Evolutionary conservation across 2,113 vertebrate species (phyloP).

Genomic region (Apistogramma diplotaenia): DNA sequence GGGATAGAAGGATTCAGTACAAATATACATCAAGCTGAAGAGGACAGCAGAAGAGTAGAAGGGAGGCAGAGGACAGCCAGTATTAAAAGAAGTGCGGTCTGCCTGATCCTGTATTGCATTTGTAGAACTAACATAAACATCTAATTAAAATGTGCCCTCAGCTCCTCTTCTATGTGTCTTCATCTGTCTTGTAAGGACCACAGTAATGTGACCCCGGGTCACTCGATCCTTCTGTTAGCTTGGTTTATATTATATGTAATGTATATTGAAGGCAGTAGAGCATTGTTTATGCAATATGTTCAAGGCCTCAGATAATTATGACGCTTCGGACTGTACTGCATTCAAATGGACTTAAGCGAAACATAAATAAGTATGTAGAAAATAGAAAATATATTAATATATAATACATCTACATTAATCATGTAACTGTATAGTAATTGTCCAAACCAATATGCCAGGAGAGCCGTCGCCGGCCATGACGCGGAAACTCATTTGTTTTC

Average conservation of each 20-base stretch:
- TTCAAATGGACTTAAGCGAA: background rate
- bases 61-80: background rate
- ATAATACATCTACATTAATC: background rate
- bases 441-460: background rate
- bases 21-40: constrained; percentile 55
- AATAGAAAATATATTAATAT: background rate
- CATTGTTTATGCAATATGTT: background rate
- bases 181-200: background rate
- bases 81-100: background rate
- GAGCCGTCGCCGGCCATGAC: background rate
- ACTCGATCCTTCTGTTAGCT: background rate
- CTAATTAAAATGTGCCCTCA: constrained; percentile 3
- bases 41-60: background rate
- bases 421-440: background rate
- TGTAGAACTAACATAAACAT: background rate
- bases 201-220: background rate
- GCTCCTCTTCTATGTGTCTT: background rate
- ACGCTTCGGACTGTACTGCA: background rate
- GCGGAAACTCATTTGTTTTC: background rate
- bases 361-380: background rate
- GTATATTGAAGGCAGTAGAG: background rate
- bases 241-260: background rate
- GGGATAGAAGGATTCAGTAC: constrained; percentile 45
- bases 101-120: background rate
- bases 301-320: background rate